Percentiles rank a stretch among this genome's conserved stretches.
Conservation (phyloP, 2,113 vertebrate species). For the Nothoprocta pentlandii region DNA sequence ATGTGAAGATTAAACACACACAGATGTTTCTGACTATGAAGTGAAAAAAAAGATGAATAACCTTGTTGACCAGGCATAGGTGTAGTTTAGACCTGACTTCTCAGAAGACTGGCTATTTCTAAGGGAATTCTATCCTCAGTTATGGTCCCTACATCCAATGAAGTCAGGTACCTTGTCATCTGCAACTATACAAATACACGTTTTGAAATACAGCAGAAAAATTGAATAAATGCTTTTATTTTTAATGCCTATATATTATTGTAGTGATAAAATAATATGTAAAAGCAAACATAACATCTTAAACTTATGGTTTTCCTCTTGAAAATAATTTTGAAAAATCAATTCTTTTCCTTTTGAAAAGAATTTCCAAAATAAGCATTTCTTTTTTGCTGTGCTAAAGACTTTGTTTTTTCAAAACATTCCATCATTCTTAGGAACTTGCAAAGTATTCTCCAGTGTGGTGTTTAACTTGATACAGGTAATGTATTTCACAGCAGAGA, state of each 20-base stretch:
- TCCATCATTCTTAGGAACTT: background rate
- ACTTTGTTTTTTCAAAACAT: background rate
- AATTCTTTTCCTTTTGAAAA: background rate
- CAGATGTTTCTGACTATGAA: background rate
- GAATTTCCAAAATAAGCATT: background rate
- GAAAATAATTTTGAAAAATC: too few species aligned
- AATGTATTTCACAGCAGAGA: background rate
- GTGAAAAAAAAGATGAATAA: background rate
- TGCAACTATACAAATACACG: background rate
- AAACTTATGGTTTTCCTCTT: too few species aligned
- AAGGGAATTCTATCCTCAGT: background rate
- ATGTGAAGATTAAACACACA: background rate
- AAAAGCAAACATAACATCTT: too few species aligned
- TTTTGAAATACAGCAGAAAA: background rate
- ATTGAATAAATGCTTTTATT: background rate
- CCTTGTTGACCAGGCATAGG: background rate
- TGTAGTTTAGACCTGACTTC: background rate
- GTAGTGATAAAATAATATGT: background rate
- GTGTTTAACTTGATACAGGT: background rate
- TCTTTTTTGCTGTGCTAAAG: background rate
- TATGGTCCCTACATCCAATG: background rate
- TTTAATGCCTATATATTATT: background rate
- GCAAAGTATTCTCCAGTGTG: background rate
- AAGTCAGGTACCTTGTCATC: background rate
- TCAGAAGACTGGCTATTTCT: background rate